Evolutionary conservation across 1,140 invertebrate genomes (phyloP).

Genomic region (Pogonomyrmex californicus): DNA sequence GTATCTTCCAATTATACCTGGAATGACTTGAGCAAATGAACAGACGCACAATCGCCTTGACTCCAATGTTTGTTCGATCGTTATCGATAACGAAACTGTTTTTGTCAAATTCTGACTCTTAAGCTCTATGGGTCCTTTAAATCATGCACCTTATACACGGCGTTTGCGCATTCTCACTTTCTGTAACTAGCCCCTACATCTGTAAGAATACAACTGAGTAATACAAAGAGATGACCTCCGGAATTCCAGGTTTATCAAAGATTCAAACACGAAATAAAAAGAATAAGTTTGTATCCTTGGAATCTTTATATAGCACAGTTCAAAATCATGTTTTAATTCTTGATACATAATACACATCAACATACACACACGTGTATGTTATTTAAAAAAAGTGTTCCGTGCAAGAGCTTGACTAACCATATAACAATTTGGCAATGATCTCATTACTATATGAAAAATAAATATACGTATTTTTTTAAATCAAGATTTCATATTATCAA

Average conservation of each 20-base stretch:
- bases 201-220: constrained; percentile 41
- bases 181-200: constrained; percentile 27
- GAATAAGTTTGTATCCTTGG: background rate
- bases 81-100: constrained; percentile 2
- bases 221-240: constrained; percentile 64
- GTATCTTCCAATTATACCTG: background rate
- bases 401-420: background rate
- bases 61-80: background rate
- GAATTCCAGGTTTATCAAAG: constrained; percentile 13
- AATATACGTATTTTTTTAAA: background rate
- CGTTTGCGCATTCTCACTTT: constrained; percentile 48
- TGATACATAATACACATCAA: no score
- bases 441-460: background rate
- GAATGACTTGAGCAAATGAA: constrained; percentile 22
- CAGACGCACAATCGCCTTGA: constrained; percentile 34
- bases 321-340: constrained; percentile 11
- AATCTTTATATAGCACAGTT: constrained; percentile 9
- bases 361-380: background rate
- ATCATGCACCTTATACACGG: constrained; percentile 9
- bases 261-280: background rate
- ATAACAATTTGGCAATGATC: background rate
- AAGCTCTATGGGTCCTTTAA: constrained; percentile 27
- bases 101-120: constrained; percentile 30
- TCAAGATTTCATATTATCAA: background rate
- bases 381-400: background rate